Evolutionary conservation across 1,140 invertebrate genomes (phyloP), one percentile per base, ranked within the genome.

Genomic region (Cheumatopsyche charites): DNA sequence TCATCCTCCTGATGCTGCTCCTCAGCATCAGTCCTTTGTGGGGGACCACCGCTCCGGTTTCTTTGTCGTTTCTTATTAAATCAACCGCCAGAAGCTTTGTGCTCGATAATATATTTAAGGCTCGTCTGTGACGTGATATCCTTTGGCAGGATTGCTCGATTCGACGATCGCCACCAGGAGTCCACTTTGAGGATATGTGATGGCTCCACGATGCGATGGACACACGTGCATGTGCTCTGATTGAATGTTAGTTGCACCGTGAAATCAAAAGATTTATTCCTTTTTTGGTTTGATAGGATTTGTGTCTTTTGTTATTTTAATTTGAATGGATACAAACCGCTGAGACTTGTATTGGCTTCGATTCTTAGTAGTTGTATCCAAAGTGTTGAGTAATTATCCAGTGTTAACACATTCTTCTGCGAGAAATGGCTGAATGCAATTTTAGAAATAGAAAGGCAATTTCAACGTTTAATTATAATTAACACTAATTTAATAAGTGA

Each of bases 41-140:
- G 25, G 23, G n/a, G 7, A 17, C 29, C 66, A 55, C 29, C 66
- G 29, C 47, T 55, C 47, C 66, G 66, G 66, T 68, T 68, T 68
- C 66, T 68, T 68, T 68, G 66, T 68, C 66, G 49, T 68, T 68
- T 68, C 66, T 68, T 68, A 68, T 68, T 68, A 68, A 68, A 68
- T 68, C 66, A 68, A 68, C 66, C 66, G 66, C 66, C 66, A 68
- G 66, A 68, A 68, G 66, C 66, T 68, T 68, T 68, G 66, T 68
- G 66, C 66, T 68, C 66, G 66, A 68, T 68, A 68, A 68, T 68
- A 68, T 68, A 68, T 68, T 68, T 68, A 68, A 68, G 66, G 49
- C 47, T 36, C 29, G 29, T 55, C 45, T 68, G 43, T 67, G 47
- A 68, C 66, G 66, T 68, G 66, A 68, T 68, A 68, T 68, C 47